Conservation (phyloP, 2,888 invertebrate species). For the Notodonta dromedarius region DNA sequence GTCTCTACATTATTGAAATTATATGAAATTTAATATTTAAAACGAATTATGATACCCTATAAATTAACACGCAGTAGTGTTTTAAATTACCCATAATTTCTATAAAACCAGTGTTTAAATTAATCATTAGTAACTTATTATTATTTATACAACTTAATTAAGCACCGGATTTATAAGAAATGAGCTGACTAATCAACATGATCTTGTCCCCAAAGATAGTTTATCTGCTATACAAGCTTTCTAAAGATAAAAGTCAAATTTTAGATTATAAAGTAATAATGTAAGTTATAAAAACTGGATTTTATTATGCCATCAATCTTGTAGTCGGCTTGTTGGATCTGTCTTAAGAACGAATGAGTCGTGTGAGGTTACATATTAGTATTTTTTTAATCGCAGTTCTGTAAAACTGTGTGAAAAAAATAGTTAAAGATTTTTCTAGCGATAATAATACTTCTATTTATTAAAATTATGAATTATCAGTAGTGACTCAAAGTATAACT, state of each 20-base stretch:
- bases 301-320: conserved; percentile 82
- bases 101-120: conserved; percentile 45
- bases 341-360: conserved; percentile 45
- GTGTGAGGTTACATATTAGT: conserved; percentile 62
- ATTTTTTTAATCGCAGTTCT: conserved; percentile 28
- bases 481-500: too few relatives aligned
- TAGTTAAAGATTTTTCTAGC: background rate
- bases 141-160: conserved; percentile 63
- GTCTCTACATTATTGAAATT: conserved; percentile 36
- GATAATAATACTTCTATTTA: background rate
- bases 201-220: conserved; percentile 72
- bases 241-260: conserved; percentile 79
- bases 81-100: conserved; percentile 50
- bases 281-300: conserved; percentile 72
- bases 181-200: conserved; percentile 65
- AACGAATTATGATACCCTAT: conserved; percentile 43
- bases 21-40: conserved; percentile 39
- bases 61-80: conserved; percentile 50
- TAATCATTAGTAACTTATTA: conserved; percentile 52
- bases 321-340: conserved; percentile 58
- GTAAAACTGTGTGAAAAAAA: conserved; percentile 11
- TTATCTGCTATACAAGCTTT: conserved; percentile 77
- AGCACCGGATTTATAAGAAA: conserved; percentile 47
- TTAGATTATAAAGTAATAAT: conserved; percentile 77
- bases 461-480: too few relatives aligned